Evolutionary conservation across 2,113 vertebrate species (phyloP), one percentile per base, ranked within the genome.

Genomic region (Grallaria varia): DNA sequence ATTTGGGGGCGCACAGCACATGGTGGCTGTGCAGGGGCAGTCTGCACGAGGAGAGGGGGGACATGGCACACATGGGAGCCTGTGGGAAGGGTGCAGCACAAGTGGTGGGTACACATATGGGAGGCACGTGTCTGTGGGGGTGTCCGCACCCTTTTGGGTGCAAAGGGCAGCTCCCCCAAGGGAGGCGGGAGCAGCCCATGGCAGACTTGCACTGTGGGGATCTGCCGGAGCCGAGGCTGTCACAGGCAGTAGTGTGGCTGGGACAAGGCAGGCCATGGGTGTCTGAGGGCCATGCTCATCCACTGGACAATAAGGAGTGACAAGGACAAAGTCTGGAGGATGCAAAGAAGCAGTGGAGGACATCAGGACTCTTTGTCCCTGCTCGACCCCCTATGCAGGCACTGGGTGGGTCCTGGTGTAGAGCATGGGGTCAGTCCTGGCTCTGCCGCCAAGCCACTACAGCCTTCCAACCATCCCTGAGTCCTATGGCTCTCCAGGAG

Each of bases 1-100:
- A 9, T 1, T 28, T 24, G 17, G 39, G 25, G 71, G 30, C 42
- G 47, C 52, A 23, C 3, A 2, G 15, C 5, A 2, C 0, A 0
- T 30, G 27, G 53, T 0, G 1, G 47, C 79, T 47, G 28, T 24
- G 14, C 24, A 59, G 39, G 59, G 73, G 12, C 35, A 76, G 76
- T 5, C 60, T 77, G 67, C 62, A 56, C 0, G 3, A 79, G 37
- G 63, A 86, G 25, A 63, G 35, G 28, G 56, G 31, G 42, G 62
- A 44, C 31, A 23, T 37, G 39, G 77, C 3, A 19, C 40, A 45
- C 20, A 9, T 13, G 35, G 87, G 42, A 93, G 62, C 22, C 39
- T 37, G 31, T 44, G 49, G 49, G 53, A 20, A 39, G 42, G 50
- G 22, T 30, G 55, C 45, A 40, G 66, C 1, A 0, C 37, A n/a